Base-by-base conservation (phyloP, 2,797 vertebrate genomes). In the Lutra lutra region DNA sequence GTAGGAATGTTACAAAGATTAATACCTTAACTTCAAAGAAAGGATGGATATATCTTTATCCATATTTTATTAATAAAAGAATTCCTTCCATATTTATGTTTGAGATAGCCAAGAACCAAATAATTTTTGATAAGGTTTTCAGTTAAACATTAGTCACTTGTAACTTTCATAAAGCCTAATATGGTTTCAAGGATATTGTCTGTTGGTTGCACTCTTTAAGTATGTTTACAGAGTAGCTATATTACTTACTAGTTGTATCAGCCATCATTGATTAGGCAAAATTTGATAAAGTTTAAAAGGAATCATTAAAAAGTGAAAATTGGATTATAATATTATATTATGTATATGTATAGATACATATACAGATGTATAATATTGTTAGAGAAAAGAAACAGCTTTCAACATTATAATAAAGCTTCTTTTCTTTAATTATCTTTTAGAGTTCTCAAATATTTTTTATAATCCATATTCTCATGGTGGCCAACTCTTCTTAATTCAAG, bases 31-130 rank as follows among this genome's bases (percentile, higher is more conserved):
- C 23, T 75, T 94, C n/a, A 72, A 82, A 72, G 68, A 21, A 86
- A 91, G 8, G 21, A 54, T 72, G n/a, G 10, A 51, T 48, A 32
- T 84, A 86, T 70, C 86, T 95, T 77, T 82, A 62, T 66, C 88
- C 27, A 56, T 73, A 92, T 77, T 87, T 89, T 80, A 72, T 92
- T 96, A 75, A 58, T 86, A 43, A 82, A 60, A 60, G 27, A 88
- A 82, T 48, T 92, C 3, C 23, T 94, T 64, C 86, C 40, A 89
- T 87, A 86, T 94, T 86, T 97, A 66, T 79, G 48, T 66, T 89
- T 86, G 60, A 87, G 40, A 83, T 20, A 70, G 62, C 23, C 15
- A 89, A 91, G 75, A 70, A 46, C 5, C 32, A 83, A 91, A 60
- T 46, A 90, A 29, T 72, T 89, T 73, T 91, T 85, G 38, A 9